Conservation (phyloP, 2,113 vertebrate species). For the Puntigrus tetrazona region DNA sequence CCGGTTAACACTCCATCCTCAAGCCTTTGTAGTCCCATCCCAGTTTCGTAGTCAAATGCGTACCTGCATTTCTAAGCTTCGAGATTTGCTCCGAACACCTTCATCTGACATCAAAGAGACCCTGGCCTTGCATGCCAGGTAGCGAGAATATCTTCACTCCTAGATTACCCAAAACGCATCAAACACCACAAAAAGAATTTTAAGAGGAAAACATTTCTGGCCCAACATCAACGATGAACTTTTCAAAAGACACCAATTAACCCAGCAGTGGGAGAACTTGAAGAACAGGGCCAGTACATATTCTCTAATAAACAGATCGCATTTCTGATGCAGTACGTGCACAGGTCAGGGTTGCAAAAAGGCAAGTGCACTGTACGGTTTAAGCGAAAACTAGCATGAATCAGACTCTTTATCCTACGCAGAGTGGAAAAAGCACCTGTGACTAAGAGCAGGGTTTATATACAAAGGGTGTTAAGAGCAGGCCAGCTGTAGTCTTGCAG, state of each 20-base stretch:
- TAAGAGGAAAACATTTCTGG: slow-evolving; percentile 53
- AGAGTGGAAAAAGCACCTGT: slow-evolving; percentile 14
- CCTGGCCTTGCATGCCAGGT: slow-evolving; percentile 72
- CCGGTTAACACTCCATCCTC: neutral
- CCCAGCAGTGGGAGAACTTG: slow-evolving; percentile 64
- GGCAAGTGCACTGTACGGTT: neutral
- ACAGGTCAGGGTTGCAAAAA: neutral
- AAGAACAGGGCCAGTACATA: slow-evolving; percentile 55
- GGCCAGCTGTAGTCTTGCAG: slow-evolving; percentile 34
- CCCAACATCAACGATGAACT: slow-evolving; percentile 45
- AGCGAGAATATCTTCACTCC: neutral
- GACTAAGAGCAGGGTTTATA: neutral
- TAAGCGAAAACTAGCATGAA: slow-evolving; percentile 16
- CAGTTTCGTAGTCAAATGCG: neutral
- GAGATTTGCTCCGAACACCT: neutral
- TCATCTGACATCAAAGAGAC: slow-evolving; percentile 65
- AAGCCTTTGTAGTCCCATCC: neutral
- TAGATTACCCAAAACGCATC: slow-evolving; percentile 16
- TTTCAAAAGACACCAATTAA: slow-evolving; percentile 72
- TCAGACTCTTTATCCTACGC: neutral
- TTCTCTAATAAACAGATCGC: slow-evolving; percentile 42
- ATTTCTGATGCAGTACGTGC: slow-evolving; percentile 6
- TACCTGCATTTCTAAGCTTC: neutral
- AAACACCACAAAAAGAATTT: slow-evolving; percentile 55
- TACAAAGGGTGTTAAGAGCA: slow-evolving; percentile 29